These are phyloP conservation scores for Myotis daubentonii DNA, from an alignment of 2,797 vertebrate genomes.

Conservation along the genomic window DNA sequence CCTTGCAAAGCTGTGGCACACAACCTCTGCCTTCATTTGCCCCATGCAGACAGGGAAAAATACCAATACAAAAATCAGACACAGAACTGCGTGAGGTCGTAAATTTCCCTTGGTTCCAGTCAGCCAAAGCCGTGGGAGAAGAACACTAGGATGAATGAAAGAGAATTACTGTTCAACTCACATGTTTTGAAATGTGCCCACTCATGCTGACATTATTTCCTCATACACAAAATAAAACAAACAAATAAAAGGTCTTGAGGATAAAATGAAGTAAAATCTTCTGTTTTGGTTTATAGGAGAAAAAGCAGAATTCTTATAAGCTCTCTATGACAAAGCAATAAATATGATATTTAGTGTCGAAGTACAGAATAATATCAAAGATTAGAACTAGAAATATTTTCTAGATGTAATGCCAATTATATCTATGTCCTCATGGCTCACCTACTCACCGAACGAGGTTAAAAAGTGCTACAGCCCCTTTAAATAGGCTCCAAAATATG, in stretches of 20 bases:
- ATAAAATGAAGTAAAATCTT: slow-evolving; percentile 39
- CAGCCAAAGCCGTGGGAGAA: not conserved
- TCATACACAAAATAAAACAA: slow-evolving; percentile 63
- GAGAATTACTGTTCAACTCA: slow-evolving; percentile 4
- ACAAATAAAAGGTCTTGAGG: slow-evolving; percentile 47
- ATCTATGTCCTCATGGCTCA: not conserved
- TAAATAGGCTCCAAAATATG: not conserved
- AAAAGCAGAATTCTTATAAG: slow-evolving; percentile 15
- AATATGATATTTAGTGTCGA: not conserved
- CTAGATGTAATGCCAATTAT: not conserved
- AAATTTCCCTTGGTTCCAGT: slow-evolving; percentile 5
- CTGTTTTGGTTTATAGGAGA: slow-evolving; percentile 17
- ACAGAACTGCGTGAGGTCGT: not conserved
- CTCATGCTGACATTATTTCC: slow-evolving; percentile 56
- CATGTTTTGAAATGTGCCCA: slow-evolving; percentile 61
- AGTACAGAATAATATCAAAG: not conserved
- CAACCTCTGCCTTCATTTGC: not conserved
- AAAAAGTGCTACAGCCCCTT: not conserved
- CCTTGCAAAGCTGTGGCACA: not conserved
- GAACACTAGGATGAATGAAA: not conserved
- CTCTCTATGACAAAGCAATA: not conserved
- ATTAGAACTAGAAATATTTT: not conserved
- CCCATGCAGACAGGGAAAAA: not conserved
- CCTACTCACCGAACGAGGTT: not conserved
- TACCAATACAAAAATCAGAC: slow-evolving; percentile 62